Evolutionary conservation across 2,113 vertebrate species (phyloP).

Genomic region (Siniperca knerii): DNA sequence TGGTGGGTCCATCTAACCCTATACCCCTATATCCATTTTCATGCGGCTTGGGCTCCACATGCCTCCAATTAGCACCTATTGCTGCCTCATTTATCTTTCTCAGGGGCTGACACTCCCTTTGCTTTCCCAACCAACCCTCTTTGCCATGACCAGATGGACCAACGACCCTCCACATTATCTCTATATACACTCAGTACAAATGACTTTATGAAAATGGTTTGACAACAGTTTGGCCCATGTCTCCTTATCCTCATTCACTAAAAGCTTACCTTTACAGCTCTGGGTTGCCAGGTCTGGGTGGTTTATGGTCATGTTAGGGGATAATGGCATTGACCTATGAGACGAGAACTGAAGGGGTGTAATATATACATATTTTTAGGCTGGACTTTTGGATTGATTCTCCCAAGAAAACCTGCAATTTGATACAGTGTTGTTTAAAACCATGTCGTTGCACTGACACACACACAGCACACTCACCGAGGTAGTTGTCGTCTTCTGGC

Average conservation of each 20-base stretch:
- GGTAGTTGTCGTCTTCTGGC: slow-evolving; percentile 97
- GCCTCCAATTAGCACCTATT: slow-evolving; percentile 83
- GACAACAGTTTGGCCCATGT: slow-evolving; percentile 42
- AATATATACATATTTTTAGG: slow-evolving; percentile 39
- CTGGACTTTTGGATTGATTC: slow-evolving; percentile 41
- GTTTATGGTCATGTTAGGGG: slow-evolving; percentile 35
- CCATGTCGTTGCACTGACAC: slow-evolving; percentile 1
- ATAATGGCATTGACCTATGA: slow-evolving; percentile 66
- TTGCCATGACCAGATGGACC: slow-evolving; percentile 57
- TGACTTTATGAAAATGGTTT: slow-evolving; percentile 49
- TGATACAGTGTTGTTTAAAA: slow-evolving; percentile 37
- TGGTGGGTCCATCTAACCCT: slow-evolving; percentile 61
- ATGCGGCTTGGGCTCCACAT: slow-evolving; percentile 77
- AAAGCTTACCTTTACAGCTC: slow-evolving; percentile 30
- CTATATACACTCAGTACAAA: slow-evolving; percentile 43
- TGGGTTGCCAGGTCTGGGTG: slow-evolving; percentile 45
- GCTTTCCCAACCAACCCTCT: slow-evolving; percentile 70
- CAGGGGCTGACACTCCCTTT: slow-evolving; percentile 76
- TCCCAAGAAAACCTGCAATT: slow-evolving; percentile 42
- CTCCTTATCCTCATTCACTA: slow-evolving; percentile 32
- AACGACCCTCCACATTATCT: slow-evolving; percentile 52
- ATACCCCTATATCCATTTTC: slow-evolving; percentile 73
- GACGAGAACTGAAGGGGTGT: slow-evolving; percentile 39
- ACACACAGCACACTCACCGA: slow-evolving; percentile 86
- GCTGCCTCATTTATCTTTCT: slow-evolving; percentile 83